Conservation (phyloP, 2,888 invertebrate species). For the Erebia epiphron region DNA sequence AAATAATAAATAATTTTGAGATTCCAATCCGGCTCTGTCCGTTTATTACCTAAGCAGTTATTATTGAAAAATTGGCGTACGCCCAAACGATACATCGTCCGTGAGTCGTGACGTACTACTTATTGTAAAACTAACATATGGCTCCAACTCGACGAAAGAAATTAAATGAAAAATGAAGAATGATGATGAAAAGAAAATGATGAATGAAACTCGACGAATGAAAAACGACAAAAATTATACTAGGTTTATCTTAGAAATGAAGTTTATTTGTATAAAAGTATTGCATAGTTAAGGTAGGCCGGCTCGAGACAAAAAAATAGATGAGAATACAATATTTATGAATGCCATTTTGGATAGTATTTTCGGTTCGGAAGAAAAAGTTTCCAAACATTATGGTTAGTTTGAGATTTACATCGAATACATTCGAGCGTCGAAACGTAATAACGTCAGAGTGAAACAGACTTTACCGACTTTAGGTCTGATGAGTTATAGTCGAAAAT, state of each 20-base stretch:
- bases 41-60: conserved; percentile 36
- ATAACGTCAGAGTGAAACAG: too few species aligned
- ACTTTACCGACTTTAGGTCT: too few species aligned
- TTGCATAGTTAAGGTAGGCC: conserved; percentile 44
- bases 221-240: conserved; percentile 32
- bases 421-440: too few species aligned
- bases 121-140: neutral
- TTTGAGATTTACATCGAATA: too few species aligned
- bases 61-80: conserved; percentile 44
- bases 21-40: conserved; percentile 42
- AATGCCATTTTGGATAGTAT: too few species aligned
- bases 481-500: too few species aligned
- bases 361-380: too few species aligned
- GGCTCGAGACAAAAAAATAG: too few species aligned
- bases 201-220: neutral
- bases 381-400: too few species aligned
- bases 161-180: too few species aligned
- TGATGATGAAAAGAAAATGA: too few species aligned
- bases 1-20: neutral
- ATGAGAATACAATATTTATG: too few species aligned
- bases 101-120: conserved; percentile 1
- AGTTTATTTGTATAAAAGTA: conserved; percentile 64
- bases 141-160: neutral
- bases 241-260: conserved; percentile 45
- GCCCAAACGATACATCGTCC: conserved; percentile 39